A percentile compares a stretch with the other conserved stretches of the same genome.
phyloP scores from a whole-genome alignment of 2,888 invertebrate genomes.

The Latheticus oryzae region DNA sequence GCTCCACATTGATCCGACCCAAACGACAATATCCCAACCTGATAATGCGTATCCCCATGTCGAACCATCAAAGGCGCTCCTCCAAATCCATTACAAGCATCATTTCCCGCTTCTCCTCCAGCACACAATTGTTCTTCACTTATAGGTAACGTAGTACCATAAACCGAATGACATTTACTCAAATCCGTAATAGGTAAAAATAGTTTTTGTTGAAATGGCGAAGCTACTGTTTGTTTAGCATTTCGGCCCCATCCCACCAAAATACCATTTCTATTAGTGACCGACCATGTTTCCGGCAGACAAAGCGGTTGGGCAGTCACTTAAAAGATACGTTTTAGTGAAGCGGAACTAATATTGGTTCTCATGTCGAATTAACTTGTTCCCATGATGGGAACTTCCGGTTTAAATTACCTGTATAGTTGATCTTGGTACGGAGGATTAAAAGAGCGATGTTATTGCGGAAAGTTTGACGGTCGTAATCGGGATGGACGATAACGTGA shows the following conservation, averaged over 20 bases:
- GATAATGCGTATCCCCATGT: constrained; percentile 73
- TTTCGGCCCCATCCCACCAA: constrained; percentile 82
- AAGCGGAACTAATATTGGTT: constrained; percentile 10
- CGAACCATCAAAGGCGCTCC: constrained; percentile 78
- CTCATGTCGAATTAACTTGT: constrained; percentile 16
- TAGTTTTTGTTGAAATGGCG: constrained; percentile 70
- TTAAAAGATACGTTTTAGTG: constrained; percentile 60
- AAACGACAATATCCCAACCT: constrained; percentile 83
- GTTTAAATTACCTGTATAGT: constrained; percentile 70
- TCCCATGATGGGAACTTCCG: constrained; percentile 16
- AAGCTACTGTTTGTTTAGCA: constrained; percentile 67
- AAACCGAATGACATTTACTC: constrained; percentile 76
- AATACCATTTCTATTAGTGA: constrained; percentile 67
- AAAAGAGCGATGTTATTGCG: constrained; percentile 80
- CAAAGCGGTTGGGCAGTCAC: constrained; percentile 85
- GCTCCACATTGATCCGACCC: constrained; percentile 83
- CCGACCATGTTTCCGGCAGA: constrained; percentile 63
- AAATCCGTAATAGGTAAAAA: constrained; percentile 76
- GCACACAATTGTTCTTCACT: constrained; percentile 77
- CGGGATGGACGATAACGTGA: constrained; percentile 82
- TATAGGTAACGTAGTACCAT: constrained; percentile 74
- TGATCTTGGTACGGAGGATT: constrained; percentile 76
- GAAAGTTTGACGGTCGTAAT: constrained; percentile 72
- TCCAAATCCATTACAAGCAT: constrained; percentile 84
- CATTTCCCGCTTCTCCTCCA: constrained; percentile 78